Base-by-base conservation (phyloP, 1,140 invertebrate genomes). In the Globodera ellingtonae region DNA sequence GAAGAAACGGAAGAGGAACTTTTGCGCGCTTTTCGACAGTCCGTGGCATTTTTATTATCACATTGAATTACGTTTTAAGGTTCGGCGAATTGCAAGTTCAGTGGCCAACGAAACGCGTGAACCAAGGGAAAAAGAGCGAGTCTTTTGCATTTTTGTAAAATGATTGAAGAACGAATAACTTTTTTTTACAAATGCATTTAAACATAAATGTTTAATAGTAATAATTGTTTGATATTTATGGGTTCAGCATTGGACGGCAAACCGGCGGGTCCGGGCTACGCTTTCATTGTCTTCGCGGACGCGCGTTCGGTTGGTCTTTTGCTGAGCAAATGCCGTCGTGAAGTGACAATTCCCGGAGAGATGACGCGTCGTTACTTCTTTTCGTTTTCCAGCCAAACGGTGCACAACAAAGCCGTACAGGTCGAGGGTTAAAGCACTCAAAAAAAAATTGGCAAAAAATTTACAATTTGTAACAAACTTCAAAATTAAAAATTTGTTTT, bases 1-100 rank as follows among this genome's bases (percentile, higher is more conserved):
- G 96, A 99, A 93, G 94, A 94, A 94, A 96, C 98, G 90, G 97
- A 99, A 93, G 94, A 94, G 94, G 96, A 98, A 91, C 98, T 98
- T 82, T 98, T 95, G 74, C 94, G 95, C n/a, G 97, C 95, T 90
- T 99, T 99, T 91, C 93, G 95, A 72, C 93, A 95, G 72, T 50
- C 47, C 24, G 44, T 50, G 0, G 15, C 13, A 70, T 48, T 13
- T 4, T 75, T 72, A 97, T 24, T 52, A 5, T 35, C 75, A 50
- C 24, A 35, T 35, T 21, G 72, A 62, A 8, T 66, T 65, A 15
- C 46, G 47, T 46, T 21, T 79, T 56, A 52, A 47, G 69, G 52
- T 62, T 62, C 47, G 70, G 70, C 56, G 44, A 78, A 78, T 10
- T 72, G 35, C 44, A 59, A 18, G 48, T 79, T 8, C 15, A 46